Percentiles rank a stretch among this genome's conserved stretches.
phyloP scores from a whole-genome alignment of 2,797 vertebrate genomes.

The Phrynocephalus vlangalii region DNA sequence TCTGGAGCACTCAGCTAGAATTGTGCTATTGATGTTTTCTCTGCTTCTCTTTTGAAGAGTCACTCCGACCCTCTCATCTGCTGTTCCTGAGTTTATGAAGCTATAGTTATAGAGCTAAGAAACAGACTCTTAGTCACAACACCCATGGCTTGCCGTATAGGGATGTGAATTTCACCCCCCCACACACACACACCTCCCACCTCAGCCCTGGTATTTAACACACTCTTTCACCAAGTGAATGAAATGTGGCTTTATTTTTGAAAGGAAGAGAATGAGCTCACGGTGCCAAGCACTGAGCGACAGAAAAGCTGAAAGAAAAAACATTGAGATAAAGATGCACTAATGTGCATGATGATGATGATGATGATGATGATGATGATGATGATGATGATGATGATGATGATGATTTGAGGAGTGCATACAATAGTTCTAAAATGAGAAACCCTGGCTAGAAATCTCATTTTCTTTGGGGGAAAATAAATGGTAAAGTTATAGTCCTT shows the following conservation, averaged over 20 bases:
- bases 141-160: fast-evolving
- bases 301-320: conserved; percentile 69
- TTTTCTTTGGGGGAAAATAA: conserved; percentile 53
- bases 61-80: neutral
- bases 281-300: conserved; percentile 65
- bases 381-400: conserved; percentile 60
- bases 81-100: fast-evolving
- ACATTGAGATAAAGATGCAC: conserved; percentile 65
- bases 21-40: neutral
- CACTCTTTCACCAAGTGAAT: conserved; percentile 60
- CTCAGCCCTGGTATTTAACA: conserved; percentile 22
- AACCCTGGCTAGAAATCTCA: conserved; percentile 48
- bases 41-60: neutral
- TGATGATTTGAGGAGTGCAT: neutral
- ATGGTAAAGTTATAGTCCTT: conserved; percentile 50
- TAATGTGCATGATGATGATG: conserved; percentile 61
- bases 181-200: too few species aligned
- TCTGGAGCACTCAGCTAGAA: neutral
- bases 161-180: neutral
- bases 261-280: conserved; percentile 60
- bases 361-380: too few species aligned
- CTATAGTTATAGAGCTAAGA: neutral
- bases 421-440: conserved; percentile 56
- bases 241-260: conserved; percentile 42
- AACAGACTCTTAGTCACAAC: neutral